Conservation (phyloP, 2,797 vertebrate genomes). For the Alosa sapidissima region DNA sequence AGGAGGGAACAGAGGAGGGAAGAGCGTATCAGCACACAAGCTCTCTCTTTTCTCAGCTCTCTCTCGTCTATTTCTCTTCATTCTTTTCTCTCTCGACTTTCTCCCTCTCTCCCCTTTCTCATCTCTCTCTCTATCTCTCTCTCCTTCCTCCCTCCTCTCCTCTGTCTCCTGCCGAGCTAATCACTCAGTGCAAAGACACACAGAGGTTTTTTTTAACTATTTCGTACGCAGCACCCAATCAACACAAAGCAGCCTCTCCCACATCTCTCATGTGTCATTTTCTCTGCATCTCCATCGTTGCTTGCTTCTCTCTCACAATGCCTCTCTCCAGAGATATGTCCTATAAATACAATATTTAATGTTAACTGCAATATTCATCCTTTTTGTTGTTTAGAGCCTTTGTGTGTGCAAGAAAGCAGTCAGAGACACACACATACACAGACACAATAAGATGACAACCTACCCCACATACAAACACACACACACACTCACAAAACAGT, state of each 20-base stretch:
- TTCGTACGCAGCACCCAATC: not conserved
- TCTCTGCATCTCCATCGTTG: not conserved
- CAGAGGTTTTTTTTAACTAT: not conserved
- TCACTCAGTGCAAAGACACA: not conserved
- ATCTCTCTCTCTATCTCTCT: not conserved
- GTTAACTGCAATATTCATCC: not conserved
- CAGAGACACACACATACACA: not conserved
- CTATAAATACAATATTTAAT: not conserved
- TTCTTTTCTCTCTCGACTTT: not conserved
- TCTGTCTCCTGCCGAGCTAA: constrained; percentile 1
- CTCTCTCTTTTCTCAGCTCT: not conserved
- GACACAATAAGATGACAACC: not conserved
- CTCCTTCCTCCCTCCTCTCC: not conserved
- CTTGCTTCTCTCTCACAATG: not conserved
- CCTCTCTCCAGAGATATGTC: constrained; percentile 6
- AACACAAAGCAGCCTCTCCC: not conserved
- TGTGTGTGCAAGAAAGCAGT: not conserved
- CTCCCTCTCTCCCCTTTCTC: not conserved
- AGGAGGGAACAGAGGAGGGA: not conserved
- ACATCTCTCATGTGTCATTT: not conserved
- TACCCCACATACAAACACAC: not conserved
- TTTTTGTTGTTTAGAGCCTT: not conserved
- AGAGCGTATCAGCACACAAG: not conserved
- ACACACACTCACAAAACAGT: not conserved
- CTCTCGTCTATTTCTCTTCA: not conserved